These are phyloP conservation scores for Psittacara wagleri DNA, from an alignment of 2,113 vertebrate species.

Conservation along the genomic window DNA sequence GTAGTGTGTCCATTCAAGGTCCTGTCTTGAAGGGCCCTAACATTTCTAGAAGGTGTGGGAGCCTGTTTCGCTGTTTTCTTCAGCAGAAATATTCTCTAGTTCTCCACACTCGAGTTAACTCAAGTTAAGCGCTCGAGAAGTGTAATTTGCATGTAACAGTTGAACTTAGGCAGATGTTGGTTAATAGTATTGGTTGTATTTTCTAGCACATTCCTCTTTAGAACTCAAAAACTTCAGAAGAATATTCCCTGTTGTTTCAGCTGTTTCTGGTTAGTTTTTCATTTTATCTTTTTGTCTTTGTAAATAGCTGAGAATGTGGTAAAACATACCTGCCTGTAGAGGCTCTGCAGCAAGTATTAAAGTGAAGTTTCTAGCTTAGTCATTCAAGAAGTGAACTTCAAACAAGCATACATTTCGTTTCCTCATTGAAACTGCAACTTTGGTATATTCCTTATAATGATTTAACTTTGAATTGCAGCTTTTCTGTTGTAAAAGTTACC, in stretches of 20 bases:
- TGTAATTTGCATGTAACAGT: background rate
- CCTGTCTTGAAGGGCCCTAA: background rate
- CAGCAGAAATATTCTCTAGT: background rate
- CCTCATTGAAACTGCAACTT: background rate
- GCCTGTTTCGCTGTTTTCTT: background rate
- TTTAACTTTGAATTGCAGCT: background rate
- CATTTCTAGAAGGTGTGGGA: background rate
- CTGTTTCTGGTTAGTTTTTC: constrained; percentile 28
- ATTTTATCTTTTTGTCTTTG: background rate
- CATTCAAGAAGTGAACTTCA: background rate
- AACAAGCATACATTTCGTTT: background rate
- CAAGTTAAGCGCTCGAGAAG: background rate
- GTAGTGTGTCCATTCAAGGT: background rate
- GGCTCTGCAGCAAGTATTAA: background rate
- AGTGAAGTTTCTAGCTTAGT: background rate
- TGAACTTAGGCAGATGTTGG: background rate
- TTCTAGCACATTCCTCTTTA: background rate
- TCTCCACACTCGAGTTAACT: background rate
- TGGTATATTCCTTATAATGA: background rate
- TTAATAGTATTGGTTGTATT: background rate
- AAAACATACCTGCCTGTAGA: background rate
- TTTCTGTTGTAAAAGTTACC: background rate
- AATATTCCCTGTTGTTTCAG: background rate
- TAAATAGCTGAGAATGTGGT: background rate
- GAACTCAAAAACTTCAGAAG: background rate